Evolutionary conservation across 2,888 invertebrate genomes (phyloP).

Genomic region (Amphipoea oculea): DNA sequence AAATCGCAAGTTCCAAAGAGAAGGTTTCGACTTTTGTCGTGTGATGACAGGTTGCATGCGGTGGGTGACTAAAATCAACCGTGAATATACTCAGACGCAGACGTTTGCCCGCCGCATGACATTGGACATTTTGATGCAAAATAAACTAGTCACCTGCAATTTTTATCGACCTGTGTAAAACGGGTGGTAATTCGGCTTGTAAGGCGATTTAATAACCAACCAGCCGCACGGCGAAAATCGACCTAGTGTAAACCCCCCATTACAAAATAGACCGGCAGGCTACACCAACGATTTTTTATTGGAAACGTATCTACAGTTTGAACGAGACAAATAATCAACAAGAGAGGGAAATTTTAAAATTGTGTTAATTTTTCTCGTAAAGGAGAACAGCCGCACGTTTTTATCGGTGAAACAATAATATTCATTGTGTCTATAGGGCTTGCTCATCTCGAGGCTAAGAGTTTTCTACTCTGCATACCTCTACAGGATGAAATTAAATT

Average conservation of each 20-base stretch:
- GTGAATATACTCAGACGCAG: not conserved
- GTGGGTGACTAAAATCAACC: not conserved
- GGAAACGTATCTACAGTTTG: slow-evolving; percentile 49
- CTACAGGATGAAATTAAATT: too few species aligned
- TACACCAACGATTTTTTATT: slow-evolving; percentile 34
- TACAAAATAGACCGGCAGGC: not conserved
- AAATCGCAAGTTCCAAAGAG: not conserved
- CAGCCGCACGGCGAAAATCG: not conserved
- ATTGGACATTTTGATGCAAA: not conserved
- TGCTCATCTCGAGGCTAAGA: not conserved
- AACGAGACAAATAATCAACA: slow-evolving; percentile 57
- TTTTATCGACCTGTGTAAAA: not conserved
- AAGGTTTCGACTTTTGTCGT: not conserved
- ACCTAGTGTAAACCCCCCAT: not conserved
- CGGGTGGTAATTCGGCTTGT: not conserved
- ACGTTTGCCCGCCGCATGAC: not conserved
- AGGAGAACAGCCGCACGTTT: slow-evolving; percentile 31
- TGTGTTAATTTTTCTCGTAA: slow-evolving; percentile 41
- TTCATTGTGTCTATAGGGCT: not conserved
- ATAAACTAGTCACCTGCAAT: not conserved
- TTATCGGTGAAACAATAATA: slow-evolving; percentile 25
- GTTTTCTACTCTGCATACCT: not conserved
- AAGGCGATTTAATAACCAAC: not conserved
- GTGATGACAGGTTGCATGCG: not conserved
- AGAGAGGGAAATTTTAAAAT: slow-evolving; percentile 39